A percentile compares a stretch with the other conserved stretches of the same genome.
phyloP scores from a whole-genome alignment of 1,140 invertebrate species.

The Euwallacea fornicatus region DNA sequence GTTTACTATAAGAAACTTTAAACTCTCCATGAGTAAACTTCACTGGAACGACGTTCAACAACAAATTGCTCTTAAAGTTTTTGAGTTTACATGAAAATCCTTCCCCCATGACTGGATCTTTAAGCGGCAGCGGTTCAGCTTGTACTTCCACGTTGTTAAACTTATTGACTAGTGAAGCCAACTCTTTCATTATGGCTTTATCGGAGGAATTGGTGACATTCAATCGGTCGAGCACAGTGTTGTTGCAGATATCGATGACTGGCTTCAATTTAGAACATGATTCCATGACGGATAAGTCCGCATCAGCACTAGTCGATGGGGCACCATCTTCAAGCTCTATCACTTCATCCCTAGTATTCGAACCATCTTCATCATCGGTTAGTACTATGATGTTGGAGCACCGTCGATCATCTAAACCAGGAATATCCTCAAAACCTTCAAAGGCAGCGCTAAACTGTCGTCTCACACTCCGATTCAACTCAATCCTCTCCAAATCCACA shows the following conservation, averaged over 20 bases:
- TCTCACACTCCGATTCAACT: constrained; percentile 24
- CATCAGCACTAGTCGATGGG: background rate
- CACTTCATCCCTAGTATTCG: background rate
- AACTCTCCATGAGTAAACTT: constrained; percentile 8
- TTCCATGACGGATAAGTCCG: background rate
- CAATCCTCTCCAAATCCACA: constrained; percentile 25
- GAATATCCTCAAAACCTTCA: constrained; percentile 6
- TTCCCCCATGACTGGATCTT: background rate
- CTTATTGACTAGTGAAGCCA: constrained; percentile 1
- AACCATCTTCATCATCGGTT: constrained; percentile 32
- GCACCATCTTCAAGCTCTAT: background rate
- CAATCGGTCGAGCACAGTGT: constrained; percentile 15
- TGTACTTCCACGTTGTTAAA: background rate
- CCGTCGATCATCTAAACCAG: constrained; percentile 2
- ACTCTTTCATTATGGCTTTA: constrained; percentile 24
- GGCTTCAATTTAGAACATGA: constrained; percentile 15
- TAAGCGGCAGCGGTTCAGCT: background rate
- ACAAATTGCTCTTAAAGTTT: constrained; percentile 27
- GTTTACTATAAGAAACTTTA: constrained; percentile 8
- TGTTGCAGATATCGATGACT: constrained; percentile 25
- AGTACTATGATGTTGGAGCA: constrained; percentile 21
- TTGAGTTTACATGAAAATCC: constrained; percentile 19
- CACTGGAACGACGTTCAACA: constrained; percentile 16
- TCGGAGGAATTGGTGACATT: constrained; percentile 11
- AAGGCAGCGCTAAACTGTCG: constrained; percentile 35